phyloP scores from a whole-genome alignment of 1,140 invertebrate genomes.

The Cotesia chilonis region DNA sequence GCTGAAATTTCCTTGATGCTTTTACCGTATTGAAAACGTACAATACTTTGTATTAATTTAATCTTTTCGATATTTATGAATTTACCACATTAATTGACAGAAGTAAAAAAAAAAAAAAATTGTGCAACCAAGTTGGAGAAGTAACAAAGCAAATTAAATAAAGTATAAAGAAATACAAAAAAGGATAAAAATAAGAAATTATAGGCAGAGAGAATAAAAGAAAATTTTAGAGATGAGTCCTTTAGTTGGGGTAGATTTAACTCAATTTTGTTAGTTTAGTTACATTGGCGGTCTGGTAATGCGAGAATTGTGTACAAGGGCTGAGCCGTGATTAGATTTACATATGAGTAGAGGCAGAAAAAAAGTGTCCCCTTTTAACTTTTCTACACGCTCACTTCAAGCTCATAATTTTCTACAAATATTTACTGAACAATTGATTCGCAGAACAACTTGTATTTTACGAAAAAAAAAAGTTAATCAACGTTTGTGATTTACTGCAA shows the following conservation, averaged over 20 bases:
- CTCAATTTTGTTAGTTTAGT: slow-evolving; percentile 54
- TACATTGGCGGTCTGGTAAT: slow-evolving; percentile 43
- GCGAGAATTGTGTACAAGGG: slow-evolving; percentile 41
- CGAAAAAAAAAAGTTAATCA: too few relatives aligned
- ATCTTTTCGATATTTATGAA: too few relatives aligned
- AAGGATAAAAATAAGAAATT: slow-evolving; percentile 3
- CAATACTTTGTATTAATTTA: too few relatives aligned
- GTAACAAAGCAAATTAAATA: slow-evolving; percentile 12
- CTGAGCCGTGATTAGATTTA: slow-evolving; percentile 50
- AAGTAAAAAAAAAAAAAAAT: background rate
- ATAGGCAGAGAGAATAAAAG: slow-evolving; percentile 25
- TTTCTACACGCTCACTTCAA: slow-evolving; percentile 31
- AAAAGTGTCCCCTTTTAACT: slow-evolving; percentile 19
- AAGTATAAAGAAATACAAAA: slow-evolving; percentile 4
- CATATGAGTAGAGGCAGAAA: slow-evolving; percentile 46
- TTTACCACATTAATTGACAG: too few relatives aligned
- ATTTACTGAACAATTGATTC: slow-evolving; percentile 40
- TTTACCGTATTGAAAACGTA: too few relatives aligned
- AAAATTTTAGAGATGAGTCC: slow-evolving; percentile 23
- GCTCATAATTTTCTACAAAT: slow-evolving; percentile 41
- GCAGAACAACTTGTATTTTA: too few relatives aligned
- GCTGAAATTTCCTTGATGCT: slow-evolving; percentile 49
- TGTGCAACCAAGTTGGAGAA: slow-evolving; percentile 1
- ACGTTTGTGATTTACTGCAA: too few relatives aligned
- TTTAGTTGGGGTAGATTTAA: slow-evolving; percentile 40